Evolutionary conservation across 2,113 vertebrate species (phyloP), one percentile per base, ranked within the genome.

Genomic region (Channa argus): DNA sequence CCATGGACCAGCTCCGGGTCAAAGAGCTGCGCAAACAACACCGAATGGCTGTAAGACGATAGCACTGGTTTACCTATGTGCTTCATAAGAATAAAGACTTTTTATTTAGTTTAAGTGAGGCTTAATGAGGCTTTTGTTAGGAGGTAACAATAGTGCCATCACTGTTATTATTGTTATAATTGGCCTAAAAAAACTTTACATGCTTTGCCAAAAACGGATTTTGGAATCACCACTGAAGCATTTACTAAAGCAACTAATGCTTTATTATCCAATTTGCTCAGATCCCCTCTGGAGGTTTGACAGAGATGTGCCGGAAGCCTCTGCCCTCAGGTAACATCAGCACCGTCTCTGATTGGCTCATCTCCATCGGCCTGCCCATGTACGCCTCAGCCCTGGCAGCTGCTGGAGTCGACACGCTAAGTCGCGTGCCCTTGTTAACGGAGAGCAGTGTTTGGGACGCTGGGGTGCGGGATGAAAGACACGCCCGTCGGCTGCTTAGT

Each of bases 271-370:
- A 37, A 0, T 4, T 34, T 77, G 0, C 70, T 52, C 88, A 99
- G 98, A 99, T 99, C 90, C 97, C 97, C 12, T 98, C 96, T 1
- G 96, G 96, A 50, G 97, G 97, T 62, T 93, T 97, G 84, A 98
- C 96, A 0, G 97, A 99, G 87, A 97, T 97, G 89, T 97, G 95
- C 82, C 94, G 97, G 55, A 98, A 96, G 88, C 94, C 96, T 12
- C 69, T 93, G 5, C 94, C 96, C 46, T 95, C 95, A 0, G 93
- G 95, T 62, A 93, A 94, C 73, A 82, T 96, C 67, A 91, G 90
- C 5, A 96, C 96, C 0, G 83, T 98, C 73, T 94, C 95, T 0
- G 96, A 98, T 71, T 99, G 97, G 98, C 95, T 99, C 82, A 84
- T 96, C 76, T 98, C 96, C 81, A 96, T 98, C 50, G 97, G 97